These are phyloP conservation scores for Drosophila mojavensis DNA, from an alignment of 1,140 invertebrate genomes.

Conservation along the genomic window DNA sequence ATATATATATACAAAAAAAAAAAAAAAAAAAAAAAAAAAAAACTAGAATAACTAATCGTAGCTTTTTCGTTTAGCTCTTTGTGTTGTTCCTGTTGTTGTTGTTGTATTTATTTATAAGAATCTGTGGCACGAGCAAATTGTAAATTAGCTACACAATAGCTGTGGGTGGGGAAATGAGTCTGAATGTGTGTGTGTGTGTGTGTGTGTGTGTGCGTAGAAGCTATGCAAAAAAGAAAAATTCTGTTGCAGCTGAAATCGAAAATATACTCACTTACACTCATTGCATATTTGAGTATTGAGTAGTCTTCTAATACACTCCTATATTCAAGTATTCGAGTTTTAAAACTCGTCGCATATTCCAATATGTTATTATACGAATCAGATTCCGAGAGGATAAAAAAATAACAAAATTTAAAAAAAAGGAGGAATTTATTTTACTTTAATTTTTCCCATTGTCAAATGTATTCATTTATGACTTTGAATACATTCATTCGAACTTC, in stretches of 20 bases:
- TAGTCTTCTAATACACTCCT: neutral
- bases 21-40: slow-evolving; percentile 20
- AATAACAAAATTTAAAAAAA: no score
- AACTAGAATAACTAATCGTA: slow-evolving; percentile 50
- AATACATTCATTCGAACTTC: neutral
- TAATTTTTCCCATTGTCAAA: no score
- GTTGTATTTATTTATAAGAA: slow-evolving; percentile 47
- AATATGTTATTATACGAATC: no score
- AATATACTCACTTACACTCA: neutral
- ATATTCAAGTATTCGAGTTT: no score
- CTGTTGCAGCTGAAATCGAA: no score
- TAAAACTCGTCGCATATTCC: neutral
- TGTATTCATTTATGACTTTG: no score
- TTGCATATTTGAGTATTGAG: neutral
- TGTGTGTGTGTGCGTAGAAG: neutral
- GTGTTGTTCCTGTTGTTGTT: slow-evolving; percentile 7
- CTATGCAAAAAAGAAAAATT: no score
- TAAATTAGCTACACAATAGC: slow-evolving; percentile 58
- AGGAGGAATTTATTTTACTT: no score
- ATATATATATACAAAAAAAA: neutral
- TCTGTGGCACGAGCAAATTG: slow-evolving; percentile 69
- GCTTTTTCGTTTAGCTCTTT: slow-evolving; percentile 22
- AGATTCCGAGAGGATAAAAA: no score
- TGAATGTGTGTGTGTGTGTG: neutral
- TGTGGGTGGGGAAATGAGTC: neutral